A percentile compares a stretch with the other conserved stretches of the same genome.
These are phyloP conservation scores for Amazona ochrocephala DNA, from an alignment of 2,797 vertebrate species.

Conservation along the genomic window DNA sequence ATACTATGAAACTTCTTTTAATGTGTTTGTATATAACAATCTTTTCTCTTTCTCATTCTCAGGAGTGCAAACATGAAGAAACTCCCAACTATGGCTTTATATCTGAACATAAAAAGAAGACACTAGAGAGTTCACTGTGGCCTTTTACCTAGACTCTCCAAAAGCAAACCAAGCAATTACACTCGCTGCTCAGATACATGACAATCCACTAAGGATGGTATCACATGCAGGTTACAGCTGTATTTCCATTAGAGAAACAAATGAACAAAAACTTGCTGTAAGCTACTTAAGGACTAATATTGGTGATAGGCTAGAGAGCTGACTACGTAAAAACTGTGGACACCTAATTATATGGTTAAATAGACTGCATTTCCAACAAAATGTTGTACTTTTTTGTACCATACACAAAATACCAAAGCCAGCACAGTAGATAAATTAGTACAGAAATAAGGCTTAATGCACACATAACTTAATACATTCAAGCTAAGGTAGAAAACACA, in stretches of 20 bases:
- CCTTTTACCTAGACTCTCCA: not conserved
- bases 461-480: not conserved
- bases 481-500: not conserved
- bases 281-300: not conserved
- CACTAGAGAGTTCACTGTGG: not conserved
- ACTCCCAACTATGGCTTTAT: not conserved
- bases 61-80: not conserved
- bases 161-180: not conserved
- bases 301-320: not conserved
- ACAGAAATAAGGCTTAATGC: not conserved
- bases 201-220: not conserved
- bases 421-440: not conserved
- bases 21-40: not conserved
- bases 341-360: not conserved
- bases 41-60: not conserved
- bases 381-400: not conserved
- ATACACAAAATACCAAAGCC: not conserved
- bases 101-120: not conserved
- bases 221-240: accelerated
- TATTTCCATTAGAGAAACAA: not conserved
- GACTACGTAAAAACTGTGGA: not conserved
- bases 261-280: not conserved
- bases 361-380: not conserved
- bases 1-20: accelerated
- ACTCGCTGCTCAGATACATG: not conserved